Conservation (phyloP, 2,888 invertebrate species). For the Zootermopsis nevadensis region DNA sequence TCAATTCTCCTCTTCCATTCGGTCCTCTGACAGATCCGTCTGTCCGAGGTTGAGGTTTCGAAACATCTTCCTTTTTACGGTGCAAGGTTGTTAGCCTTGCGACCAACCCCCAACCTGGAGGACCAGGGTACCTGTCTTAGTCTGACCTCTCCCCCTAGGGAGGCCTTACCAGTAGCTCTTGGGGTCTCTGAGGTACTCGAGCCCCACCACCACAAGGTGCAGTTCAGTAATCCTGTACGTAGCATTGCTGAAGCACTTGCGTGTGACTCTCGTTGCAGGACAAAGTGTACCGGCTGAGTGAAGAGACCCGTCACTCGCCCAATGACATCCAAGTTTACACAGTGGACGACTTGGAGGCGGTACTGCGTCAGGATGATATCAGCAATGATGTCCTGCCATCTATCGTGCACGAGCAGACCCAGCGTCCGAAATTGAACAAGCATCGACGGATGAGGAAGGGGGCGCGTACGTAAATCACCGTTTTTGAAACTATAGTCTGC, state of each 20-base stretch:
- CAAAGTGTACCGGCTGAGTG: constrained; percentile 49
- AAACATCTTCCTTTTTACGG: no score
- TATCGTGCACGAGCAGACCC: not conserved
- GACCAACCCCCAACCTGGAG: no score
- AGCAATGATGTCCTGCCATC: constrained; percentile 50
- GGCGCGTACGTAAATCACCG: not conserved
- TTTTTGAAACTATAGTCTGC: not conserved
- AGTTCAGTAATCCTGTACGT: not conserved
- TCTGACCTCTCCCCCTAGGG: no score
- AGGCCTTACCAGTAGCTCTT: no score
- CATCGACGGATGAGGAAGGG: not conserved
- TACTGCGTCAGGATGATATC: constrained; percentile 41
- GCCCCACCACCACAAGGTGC: no score
- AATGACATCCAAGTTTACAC: constrained; percentile 18
- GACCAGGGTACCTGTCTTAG: no score
- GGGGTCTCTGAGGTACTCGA: no score
- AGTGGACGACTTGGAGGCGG: constrained; percentile 29
- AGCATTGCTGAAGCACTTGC: not conserved
- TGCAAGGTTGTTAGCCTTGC: no score
- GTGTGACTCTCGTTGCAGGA: constrained; percentile 46
- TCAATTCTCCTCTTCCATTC: no score
- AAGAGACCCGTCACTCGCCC: not conserved
- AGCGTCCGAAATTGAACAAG: constrained; percentile 1
- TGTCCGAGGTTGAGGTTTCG: no score
- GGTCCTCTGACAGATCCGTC: no score